Evolutionary conservation across 2,113 vertebrate genomes (phyloP).

Genomic region (Melanotaenia duboulayi): DNA sequence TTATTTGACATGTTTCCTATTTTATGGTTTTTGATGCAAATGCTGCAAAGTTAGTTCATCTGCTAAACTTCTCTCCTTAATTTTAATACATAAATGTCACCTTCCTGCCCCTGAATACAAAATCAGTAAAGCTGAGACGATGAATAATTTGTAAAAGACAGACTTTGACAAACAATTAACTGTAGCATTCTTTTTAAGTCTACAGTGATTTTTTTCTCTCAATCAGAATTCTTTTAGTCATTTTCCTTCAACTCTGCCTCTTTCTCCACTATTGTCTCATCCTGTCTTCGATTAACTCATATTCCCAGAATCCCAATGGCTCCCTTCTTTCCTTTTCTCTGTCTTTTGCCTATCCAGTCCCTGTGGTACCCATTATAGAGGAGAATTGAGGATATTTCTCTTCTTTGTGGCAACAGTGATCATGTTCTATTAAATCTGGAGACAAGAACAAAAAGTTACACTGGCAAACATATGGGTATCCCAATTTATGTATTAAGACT

Average conservation of each 20-base stretch:
- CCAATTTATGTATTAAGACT: not conserved
- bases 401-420: constrained; percentile 30
- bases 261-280: constrained; percentile 8
- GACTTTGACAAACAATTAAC: not conserved
- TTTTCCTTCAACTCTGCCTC: constrained; percentile 12
- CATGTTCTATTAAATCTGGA: constrained; percentile 30
- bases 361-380: constrained; percentile 45
- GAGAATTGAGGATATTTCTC: constrained; percentile 29
- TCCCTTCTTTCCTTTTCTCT: constrained; percentile 22
- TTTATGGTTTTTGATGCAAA: not conserved
- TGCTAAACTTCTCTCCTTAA: not conserved
- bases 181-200: not conserved
- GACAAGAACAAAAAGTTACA: constrained; percentile 10
- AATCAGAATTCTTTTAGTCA: constrained; percentile 20
- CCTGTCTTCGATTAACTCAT: constrained; percentile 22
- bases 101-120: constrained; percentile 1
- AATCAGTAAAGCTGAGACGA: not conserved
- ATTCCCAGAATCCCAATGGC: constrained; percentile 17
- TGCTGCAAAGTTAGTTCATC: not conserved
- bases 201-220: not conserved
- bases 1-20: not conserved
- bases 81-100: not conserved
- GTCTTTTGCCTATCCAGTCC: constrained; percentile 27
- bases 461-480: not conserved
- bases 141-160: not conserved